Base-by-base conservation (phyloP, 2,113 vertebrate species). In the Elanus axillaris region DNA sequence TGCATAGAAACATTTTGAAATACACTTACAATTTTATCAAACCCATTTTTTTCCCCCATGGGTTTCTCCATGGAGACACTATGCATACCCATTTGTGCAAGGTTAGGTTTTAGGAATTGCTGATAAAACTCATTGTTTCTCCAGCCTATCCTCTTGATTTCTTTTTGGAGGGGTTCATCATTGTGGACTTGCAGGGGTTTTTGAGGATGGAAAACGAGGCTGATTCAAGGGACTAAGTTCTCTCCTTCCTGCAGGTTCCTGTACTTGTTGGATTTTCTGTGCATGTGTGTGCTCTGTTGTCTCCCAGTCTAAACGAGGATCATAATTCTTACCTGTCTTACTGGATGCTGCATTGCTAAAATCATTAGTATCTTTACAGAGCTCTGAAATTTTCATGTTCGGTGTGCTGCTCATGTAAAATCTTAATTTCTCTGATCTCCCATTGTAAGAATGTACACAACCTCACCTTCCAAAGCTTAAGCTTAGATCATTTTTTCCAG, bases 331-430 rank as follows among this genome's bases (percentile, higher is more conserved):
- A 17, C 23, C 23, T 63, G 3, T 36, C 40, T 59, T 55, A 15
- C 29, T 22, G 36, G 29, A 6, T 43, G 4, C 5, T 88, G 52
- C 58, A n/a, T 42, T 76, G 21, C 19, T 76, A 42, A 83, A 80
- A 83, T 45, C 50, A 58, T 53, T 48, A 5, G 7, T 73, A 32
- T n/a, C 26, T 90, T 23, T 43, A 27, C 10, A 48, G 56, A 72
- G 16, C 9, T 82, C 63, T 62, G 62, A 79, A 92, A 40, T 43
- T 2, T 63, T 90, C 40, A 12, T 18, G 6, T 47, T 60, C 13
- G 1, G 5, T 52, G 18, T 86, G 21, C 16, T 20, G 16, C 21
- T 38, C 0, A 0, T 69, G 21, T 53, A 83, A 36, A 58, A 47
- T 67, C 45, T 50, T n/a, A 23, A 48, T 75, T 81, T 74, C 73